phyloP scores from a whole-genome alignment of 2,888 invertebrate genomes.

The Crepidodera aurea region DNA sequence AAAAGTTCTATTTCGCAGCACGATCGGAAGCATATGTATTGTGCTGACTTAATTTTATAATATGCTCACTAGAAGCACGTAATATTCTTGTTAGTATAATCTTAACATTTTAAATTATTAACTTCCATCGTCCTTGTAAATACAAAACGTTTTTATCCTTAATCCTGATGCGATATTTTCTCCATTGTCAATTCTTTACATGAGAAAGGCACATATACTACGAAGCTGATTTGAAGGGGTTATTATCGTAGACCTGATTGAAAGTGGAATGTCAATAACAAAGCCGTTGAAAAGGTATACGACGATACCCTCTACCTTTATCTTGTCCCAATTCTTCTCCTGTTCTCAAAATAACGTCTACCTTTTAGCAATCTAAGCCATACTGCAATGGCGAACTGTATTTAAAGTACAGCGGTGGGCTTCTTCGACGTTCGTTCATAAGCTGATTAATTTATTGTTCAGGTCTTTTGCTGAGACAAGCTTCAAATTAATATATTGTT shows the following conservation, averaged over 20 bases:
- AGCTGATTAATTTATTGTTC: too few relatives aligned
- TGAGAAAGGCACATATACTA: conserved; percentile 6
- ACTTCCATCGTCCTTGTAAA: too few relatives aligned
- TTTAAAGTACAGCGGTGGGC: not conserved
- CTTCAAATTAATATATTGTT: too few relatives aligned
- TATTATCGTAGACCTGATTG: conserved; percentile 42
- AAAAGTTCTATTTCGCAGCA: too few relatives aligned
- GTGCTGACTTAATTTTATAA: too few relatives aligned
- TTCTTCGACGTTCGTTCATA: too few relatives aligned
- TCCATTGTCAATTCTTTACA: conserved; percentile 12
- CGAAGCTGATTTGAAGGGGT: conserved; percentile 25
- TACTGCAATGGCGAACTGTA: not conserved
- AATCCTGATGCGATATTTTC: too few relatives aligned
- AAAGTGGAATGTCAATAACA: conserved; percentile 50
- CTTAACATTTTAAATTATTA: too few relatives aligned
- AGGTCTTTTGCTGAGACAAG: not conserved
- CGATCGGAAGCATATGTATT: too few relatives aligned
- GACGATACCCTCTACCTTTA: conserved; percentile 33
- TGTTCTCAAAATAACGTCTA: conserved; percentile 9
- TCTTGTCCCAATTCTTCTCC: conserved; percentile 36
- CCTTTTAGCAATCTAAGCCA: conserved; percentile 18
- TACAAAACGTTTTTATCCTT: too few relatives aligned
- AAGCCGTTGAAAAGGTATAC: conserved; percentile 38
- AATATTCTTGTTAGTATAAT: too few relatives aligned
- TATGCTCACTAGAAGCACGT: too few relatives aligned